Evolutionary conservation across 2,797 vertebrate genomes (phyloP).

Genomic region (Megaceryle alcyon): DNA sequence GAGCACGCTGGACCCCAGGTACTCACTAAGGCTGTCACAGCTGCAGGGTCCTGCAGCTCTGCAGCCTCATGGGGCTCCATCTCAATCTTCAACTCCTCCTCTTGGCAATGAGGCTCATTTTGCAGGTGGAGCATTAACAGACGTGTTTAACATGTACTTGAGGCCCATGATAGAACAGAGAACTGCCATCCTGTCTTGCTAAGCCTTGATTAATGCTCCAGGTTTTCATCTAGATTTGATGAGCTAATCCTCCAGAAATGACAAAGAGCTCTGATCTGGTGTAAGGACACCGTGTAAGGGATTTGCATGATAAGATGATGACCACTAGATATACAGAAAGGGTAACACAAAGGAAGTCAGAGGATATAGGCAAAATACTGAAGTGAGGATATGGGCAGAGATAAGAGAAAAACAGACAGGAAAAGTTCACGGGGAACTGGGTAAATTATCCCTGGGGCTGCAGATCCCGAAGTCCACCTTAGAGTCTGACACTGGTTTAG

Average conservation of each 20-base stretch:
- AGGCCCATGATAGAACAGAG: background rate
- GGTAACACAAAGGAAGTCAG: background rate
- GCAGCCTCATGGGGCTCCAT: accelerated
- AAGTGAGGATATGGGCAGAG: background rate
- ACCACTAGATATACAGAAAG: background rate
- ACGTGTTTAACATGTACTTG: background rate
- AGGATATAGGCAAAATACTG: background rate
- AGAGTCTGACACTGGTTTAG: background rate
- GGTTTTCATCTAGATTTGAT: background rate
- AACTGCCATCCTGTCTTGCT: background rate
- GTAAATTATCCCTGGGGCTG: background rate
- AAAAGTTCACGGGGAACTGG: background rate
- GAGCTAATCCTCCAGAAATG: background rate
- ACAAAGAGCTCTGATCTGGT: background rate
- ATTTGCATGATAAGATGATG: background rate
- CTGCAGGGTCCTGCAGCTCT: background rate
- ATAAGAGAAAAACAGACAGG: background rate
- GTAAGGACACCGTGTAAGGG: background rate
- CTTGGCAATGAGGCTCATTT: background rate
- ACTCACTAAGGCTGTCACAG: background rate
- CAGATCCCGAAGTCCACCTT: background rate
- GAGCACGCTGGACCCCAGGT: background rate
- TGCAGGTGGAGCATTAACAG: background rate
- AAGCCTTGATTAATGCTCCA: background rate
- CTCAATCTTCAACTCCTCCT: background rate